These are phyloP conservation scores for Cydia splendana DNA, from an alignment of 1,140 invertebrate genomes.

Conservation along the genomic window DNA sequence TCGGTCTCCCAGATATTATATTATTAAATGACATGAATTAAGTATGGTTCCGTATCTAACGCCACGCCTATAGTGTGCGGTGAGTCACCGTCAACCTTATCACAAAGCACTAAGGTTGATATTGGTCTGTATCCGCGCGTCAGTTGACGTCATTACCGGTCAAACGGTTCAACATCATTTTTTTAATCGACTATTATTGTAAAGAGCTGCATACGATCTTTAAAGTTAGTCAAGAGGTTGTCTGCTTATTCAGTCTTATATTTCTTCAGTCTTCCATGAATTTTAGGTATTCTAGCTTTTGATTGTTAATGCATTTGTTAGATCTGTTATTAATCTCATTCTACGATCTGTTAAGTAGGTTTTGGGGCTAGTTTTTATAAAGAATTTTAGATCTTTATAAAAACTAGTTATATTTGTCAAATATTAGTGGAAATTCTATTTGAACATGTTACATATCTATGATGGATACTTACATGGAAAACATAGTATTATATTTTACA, in stretches of 20 bases:
- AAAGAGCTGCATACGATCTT: neutral
- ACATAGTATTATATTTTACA: neutral
- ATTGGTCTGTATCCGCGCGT: no score
- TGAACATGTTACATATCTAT: slow-evolving; percentile 9
- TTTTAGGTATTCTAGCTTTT: slow-evolving; percentile 19
- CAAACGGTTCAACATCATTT: neutral
- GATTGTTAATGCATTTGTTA: slow-evolving; percentile 13
- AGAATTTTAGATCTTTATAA: neutral
- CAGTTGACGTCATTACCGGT: no score
- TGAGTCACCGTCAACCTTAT: no score
- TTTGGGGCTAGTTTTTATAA: neutral
- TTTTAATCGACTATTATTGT: neutral
- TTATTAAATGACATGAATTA: no score
- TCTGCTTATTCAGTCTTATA: neutral
- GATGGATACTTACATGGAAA: neutral
- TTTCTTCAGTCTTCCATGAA: slow-evolving; percentile 18
- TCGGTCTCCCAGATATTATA: no score
- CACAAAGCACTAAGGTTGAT: no score
- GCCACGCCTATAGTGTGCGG: no score
- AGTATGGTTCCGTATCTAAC: no score
- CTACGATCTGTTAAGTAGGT: slow-evolving; percentile 16
- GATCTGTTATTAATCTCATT: slow-evolving; percentile 28
- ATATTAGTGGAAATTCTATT: neutral
- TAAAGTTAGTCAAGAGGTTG: slow-evolving; percentile 7
- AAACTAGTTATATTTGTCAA: slow-evolving; percentile 2